These are phyloP conservation scores for Pteromalus puparum DNA, from an alignment of 1,140 invertebrate species.

Conservation along the genomic window DNA sequence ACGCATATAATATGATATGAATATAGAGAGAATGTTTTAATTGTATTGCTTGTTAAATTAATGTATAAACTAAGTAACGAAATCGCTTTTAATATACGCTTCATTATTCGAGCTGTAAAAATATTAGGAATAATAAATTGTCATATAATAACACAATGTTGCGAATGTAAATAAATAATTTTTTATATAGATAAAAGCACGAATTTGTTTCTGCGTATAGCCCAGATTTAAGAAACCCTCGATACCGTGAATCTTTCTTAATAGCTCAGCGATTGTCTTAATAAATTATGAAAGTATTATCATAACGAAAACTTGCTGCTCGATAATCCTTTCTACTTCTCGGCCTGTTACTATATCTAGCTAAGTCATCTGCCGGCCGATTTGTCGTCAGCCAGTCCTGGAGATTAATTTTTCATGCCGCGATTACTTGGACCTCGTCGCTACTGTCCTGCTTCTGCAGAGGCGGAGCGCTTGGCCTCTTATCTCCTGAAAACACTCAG, in stretches of 20 bases:
- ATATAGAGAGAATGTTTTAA: no score
- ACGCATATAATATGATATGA: no score
- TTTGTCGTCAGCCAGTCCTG: constrained; percentile 62
- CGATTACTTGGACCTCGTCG: constrained; percentile 24
- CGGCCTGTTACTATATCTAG: constrained; percentile 51
- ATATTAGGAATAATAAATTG: background rate
- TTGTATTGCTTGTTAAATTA: no score
- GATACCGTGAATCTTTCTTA: background rate
- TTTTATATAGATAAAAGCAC: background rate
- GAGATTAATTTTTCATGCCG: constrained; percentile 64
- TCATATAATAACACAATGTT: background rate
- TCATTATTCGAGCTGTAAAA: background rate
- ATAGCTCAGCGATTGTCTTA: background rate
- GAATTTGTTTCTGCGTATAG: background rate
- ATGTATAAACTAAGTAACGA: no score
- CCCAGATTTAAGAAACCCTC: background rate
- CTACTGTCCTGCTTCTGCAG: constrained; percentile 12
- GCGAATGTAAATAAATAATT: background rate
- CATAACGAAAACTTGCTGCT: constrained; percentile 27
- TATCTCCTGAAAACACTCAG: constrained; percentile 67
- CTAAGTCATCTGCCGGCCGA: constrained; percentile 65
- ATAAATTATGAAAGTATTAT: constrained; percentile 36
- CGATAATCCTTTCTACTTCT: constrained; percentile 57
- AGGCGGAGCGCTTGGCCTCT: constrained; percentile 61
- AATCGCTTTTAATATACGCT: background rate